Base-by-base conservation (phyloP, 2,113 vertebrate species). In the Parotia lawesii region DNA sequence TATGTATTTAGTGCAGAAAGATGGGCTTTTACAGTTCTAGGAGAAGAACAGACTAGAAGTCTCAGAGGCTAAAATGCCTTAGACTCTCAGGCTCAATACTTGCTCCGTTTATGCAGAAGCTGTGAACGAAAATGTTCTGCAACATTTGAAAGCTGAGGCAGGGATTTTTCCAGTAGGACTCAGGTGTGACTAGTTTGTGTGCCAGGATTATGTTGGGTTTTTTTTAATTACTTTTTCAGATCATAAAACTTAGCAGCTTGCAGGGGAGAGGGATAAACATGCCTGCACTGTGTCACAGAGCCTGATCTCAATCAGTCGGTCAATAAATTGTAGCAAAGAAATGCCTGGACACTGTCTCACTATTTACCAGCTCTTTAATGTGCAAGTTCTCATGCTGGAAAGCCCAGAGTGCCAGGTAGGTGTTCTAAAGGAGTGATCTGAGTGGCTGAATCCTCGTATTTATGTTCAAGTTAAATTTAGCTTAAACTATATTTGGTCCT, bases 121-220 rank as follows among this genome's bases (percentile, higher is more conserved):
- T 95, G 88, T 70, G 47, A 95, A 89, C 87, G 54, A 70, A 87
- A 92, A 89, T 83, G 75, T 87, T 96, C 82, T 92, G 77, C 77
- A 82, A 81, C 50, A 83, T 91, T 80, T 90, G 60, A 83, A 90
- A 95, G 80, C 80, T 90, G 74, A 90, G 79, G 76, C 87, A 84
- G 35, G 73, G 85, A 69, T 64, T 90, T 86, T 83, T 86, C 73
- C 45, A 72, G 76, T 61, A 93, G 90, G 83, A 71, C 60, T 93
- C 83, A 89, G 91, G 93, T 95, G 83, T 88, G 83, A 92, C 50
- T 73, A 37, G 67, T 83, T 78, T n/a, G 24, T 74, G 37, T 92
- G 86, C 75, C 79, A 70, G 23, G 17, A 69, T 87, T 82, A 76
- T 80, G n/a, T 13, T 15, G 10, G 8, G 0, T 0, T 35, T 79